Conservation (phyloP, 2,113 vertebrate species). For the Lophura nycthemera region DNA sequence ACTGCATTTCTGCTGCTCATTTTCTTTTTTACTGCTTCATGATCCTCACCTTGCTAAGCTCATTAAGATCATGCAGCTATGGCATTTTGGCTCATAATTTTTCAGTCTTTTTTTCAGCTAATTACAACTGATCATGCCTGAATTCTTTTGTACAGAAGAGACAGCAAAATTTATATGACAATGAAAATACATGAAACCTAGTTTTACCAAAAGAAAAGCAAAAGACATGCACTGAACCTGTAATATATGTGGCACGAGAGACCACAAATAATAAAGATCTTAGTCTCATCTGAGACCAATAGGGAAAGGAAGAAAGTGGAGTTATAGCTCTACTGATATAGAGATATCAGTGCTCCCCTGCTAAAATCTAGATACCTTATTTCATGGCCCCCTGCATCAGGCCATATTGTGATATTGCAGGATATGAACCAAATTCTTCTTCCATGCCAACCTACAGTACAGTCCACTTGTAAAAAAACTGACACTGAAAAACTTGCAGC, state of each 20-base stretch:
- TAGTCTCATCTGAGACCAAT: neutral
- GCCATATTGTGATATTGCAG: neutral
- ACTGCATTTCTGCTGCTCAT: neutral
- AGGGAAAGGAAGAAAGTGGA: neutral
- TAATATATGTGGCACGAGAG: neutral
- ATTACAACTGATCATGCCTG: neutral
- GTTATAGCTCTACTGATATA: neutral
- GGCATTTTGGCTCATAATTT: neutral
- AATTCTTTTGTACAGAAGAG: neutral
- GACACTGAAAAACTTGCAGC: neutral
- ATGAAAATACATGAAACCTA: neutral
- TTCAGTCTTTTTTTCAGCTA: neutral
- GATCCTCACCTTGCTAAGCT: neutral
- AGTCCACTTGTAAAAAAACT: neutral
- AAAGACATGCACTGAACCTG: rapidly evolving
- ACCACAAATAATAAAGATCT: neutral
- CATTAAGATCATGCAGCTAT: neutral
- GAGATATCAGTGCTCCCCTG: neutral
- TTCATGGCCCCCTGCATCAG: neutral
- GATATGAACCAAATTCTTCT: neutral
- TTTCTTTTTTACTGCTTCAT: neutral
- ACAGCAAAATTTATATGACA: neutral
- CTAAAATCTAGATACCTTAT: neutral
- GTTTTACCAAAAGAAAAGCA: neutral
- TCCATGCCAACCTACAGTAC: neutral